Evolutionary conservation across 1,140 invertebrate species (phyloP).

Genomic region (Brachionus asplanchnoidis): DNA sequence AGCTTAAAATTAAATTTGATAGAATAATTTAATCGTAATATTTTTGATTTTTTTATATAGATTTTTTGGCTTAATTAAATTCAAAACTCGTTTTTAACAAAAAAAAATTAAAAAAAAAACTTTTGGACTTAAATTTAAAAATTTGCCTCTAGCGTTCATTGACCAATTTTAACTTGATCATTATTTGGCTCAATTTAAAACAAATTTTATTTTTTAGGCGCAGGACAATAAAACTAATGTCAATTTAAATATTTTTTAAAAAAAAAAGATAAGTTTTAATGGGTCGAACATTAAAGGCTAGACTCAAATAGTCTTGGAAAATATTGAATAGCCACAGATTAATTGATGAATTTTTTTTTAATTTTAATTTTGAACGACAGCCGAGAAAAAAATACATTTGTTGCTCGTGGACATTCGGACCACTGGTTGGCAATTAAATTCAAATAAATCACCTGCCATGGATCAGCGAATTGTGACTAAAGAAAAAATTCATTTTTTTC

Average conservation of each 20-base stretch:
- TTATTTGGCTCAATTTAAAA: not conserved
- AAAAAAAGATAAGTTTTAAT: not conserved
- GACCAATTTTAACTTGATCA: not conserved
- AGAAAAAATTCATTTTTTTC: too few relatives aligned
- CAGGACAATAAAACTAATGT: not conserved
- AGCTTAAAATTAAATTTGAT: not conserved
- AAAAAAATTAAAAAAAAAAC: not conserved
- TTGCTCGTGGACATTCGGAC: not conserved
- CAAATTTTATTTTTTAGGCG: not conserved
- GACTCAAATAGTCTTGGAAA: not conserved
- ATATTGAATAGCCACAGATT: not conserved
- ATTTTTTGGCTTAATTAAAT: not conserved
- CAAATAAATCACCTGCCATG: too few relatives aligned
- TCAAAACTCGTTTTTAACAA: not conserved
- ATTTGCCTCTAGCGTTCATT: not conserved
- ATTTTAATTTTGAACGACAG: not conserved
- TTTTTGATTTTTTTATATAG: not conserved
- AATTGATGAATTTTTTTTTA: not conserved
- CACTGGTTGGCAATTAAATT: too few relatives aligned
- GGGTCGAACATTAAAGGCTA: not conserved
- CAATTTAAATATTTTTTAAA: not conserved
- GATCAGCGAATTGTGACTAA: too few relatives aligned
- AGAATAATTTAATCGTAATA: not conserved
- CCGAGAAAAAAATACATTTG: not conserved
- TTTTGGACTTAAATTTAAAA: not conserved